Percentiles rank a stretch among this genome's conserved stretches.
phyloP scores from a whole-genome alignment of 1,140 invertebrate species.

The Nymphalis io region DNA sequence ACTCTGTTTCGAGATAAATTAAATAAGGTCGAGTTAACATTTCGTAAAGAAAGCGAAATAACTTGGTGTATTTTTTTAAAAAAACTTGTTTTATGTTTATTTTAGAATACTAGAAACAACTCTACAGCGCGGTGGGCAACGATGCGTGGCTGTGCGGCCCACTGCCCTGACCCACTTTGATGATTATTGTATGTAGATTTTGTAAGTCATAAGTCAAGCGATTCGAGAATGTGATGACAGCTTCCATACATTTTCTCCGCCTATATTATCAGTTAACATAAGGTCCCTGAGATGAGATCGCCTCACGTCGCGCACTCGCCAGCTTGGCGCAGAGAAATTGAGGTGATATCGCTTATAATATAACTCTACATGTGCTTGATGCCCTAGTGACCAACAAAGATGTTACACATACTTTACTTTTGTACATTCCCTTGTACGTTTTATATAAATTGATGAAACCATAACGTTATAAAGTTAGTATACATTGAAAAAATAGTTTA shows the following conservation, averaged over 20 bases:
- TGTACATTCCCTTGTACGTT: neutral
- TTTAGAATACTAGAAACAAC: conserved; percentile 9
- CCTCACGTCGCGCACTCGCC: conserved; percentile 43
- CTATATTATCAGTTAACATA: conserved; percentile 43
- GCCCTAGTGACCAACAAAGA: conserved; percentile 65
- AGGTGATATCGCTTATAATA: conserved; percentile 64
- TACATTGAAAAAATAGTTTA: no score
- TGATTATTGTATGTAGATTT: conserved; percentile 79
- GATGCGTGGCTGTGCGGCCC: conserved; percentile 60
- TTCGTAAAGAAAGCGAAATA: no score
- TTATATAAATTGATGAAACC: neutral
- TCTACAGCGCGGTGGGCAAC: conserved; percentile 36
- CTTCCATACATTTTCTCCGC: conserved; percentile 68
- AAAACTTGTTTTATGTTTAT: neutral
- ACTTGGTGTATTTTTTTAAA: neutral
- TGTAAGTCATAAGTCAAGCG: conserved; percentile 71
- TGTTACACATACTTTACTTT: conserved; percentile 36
- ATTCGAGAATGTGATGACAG: conserved; percentile 63
- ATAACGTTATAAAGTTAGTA: no score
- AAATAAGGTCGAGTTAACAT: neutral
- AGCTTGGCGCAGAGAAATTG: conserved; percentile 63
- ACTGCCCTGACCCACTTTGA: conserved; percentile 74
- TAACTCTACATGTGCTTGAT: conserved; percentile 55
- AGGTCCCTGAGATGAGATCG: conserved; percentile 34
- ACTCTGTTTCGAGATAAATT: conserved; percentile 3